Evolutionary conservation across 2,888 invertebrate species (phyloP).

Genomic region (Lasioglossum villosulum): DNA sequence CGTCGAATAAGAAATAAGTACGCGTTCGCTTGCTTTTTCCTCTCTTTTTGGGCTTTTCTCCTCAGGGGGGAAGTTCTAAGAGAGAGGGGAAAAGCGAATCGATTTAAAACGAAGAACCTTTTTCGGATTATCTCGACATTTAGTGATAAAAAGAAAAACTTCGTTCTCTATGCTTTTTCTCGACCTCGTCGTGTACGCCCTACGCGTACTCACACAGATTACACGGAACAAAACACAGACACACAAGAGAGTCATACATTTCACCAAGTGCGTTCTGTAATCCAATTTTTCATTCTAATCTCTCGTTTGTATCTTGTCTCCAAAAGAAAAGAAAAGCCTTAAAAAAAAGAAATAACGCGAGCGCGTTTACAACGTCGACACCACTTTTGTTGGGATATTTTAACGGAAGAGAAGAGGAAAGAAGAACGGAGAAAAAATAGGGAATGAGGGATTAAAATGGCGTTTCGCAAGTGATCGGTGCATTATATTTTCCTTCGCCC

Average conservation of each 20-base stretch:
- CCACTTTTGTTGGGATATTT: constrained; percentile 81
- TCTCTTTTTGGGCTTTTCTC: constrained; percentile 63
- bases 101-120: no score
- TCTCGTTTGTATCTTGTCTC: constrained; percentile 72
- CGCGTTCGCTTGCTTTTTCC: constrained; percentile 70
- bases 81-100: no score
- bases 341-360: constrained; percentile 28
- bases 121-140: constrained; percentile 72
- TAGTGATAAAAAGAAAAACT: constrained; percentile 72
- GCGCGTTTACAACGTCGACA: constrained; percentile 79
- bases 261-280: constrained; percentile 71
- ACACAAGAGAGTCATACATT: constrained; percentile 49
- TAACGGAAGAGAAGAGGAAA: constrained; percentile 31
- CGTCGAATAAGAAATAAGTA: constrained; percentile 67
- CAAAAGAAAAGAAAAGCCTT: constrained; percentile 57
- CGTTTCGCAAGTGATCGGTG: constrained; percentile 68
- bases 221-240: neutral
- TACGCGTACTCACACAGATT: constrained; percentile 18
- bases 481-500: constrained; percentile 74
- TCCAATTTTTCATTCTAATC: constrained; percentile 68
- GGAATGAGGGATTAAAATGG: constrained; percentile 62
- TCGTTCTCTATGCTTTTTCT: constrained; percentile 64
- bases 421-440: constrained; percentile 64
- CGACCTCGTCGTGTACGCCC: constrained; percentile 48
- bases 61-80: no score